Conservation (phyloP, 2,888 invertebrate genomes). For the Troides oblongomaculatus region DNA sequence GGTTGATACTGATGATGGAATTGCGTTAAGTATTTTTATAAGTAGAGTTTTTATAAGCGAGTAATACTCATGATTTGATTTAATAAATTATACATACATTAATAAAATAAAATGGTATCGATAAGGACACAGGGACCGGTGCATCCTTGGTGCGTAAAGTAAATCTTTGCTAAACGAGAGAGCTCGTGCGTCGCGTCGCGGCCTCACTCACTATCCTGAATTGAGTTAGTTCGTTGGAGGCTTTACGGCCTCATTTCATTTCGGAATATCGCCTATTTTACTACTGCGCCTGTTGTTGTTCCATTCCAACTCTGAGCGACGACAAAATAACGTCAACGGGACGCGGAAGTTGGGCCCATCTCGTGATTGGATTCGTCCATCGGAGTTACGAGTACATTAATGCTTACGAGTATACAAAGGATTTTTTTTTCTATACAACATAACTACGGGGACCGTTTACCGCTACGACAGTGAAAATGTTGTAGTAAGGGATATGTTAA, state of each 20-base stretch:
- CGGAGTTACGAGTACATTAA: not conserved
- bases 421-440: no score
- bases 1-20: no score
- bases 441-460: no score
- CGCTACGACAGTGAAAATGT: no score
- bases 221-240: slow-evolving; percentile 36
- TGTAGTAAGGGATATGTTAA: no score
- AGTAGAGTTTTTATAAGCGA: no score
- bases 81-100: no score
- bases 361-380: slow-evolving; percentile 24
- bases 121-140: not conserved
- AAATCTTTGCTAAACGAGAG: slow-evolving; percentile 49
- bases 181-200: slow-evolving; percentile 42
- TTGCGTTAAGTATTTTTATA: no score
- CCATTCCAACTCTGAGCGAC: slow-evolving; percentile 18
- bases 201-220: slow-evolving; percentile 38
- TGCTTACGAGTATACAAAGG: no score
- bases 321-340: slow-evolving; percentile 7
- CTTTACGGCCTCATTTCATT: slow-evolving; percentile 33
- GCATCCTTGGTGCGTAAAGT: slow-evolving; percentile 38
- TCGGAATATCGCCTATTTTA: slow-evolving; percentile 27
- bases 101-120: not conserved
- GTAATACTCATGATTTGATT: no score
- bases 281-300: slow-evolving; percentile 25
- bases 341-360: slow-evolving; percentile 12